Percentiles rank a stretch among this genome's conserved stretches.
These are phyloP conservation scores for Montipora efflorescens DNA, from an alignment of 64 coral and sea anemone genomes.

Conservation along the genomic window DNA sequence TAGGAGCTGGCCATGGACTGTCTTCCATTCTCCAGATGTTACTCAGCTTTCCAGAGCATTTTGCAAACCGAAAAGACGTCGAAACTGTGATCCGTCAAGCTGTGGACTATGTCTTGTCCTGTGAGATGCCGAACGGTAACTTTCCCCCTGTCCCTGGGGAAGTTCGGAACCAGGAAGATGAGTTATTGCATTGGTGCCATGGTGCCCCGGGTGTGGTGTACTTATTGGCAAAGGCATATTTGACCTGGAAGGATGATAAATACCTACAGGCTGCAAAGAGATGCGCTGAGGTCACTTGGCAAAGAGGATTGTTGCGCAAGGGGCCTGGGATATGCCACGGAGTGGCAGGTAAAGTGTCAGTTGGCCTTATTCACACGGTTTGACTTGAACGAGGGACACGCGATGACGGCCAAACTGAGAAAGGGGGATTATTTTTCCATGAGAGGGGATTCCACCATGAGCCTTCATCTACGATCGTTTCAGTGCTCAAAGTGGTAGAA, in stretches of 20 bases:
- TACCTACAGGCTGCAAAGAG: conserved; percentile 85
- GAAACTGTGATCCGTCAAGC: conserved; percentile 65
- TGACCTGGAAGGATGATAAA: conserved; percentile 90
- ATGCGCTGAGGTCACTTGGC: conserved; percentile 89
- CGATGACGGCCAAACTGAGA: no score
- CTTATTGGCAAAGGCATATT: conserved; percentile 89
- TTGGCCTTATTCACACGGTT: no score
- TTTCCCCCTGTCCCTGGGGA: conserved; percentile 83
- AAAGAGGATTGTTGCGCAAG: conserved; percentile 82
- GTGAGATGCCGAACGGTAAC: conserved; percentile 75
- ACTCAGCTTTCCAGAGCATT: conserved; percentile 84
- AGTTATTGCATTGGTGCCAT: conserved; percentile 97
- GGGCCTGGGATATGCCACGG: conserved; percentile 99
- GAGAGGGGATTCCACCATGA: no score
- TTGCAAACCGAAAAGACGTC: conserved; percentile 70
- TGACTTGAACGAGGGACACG: no score
- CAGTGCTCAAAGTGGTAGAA: no score
- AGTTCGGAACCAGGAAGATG: conserved; percentile 31
- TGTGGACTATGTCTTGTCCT: conserved; percentile 67
- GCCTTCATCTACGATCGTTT: no score
- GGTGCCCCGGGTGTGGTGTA: conserved; percentile 95
- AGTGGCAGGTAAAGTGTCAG: conserved; percentile 71
- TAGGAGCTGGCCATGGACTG: conserved; percentile 94
- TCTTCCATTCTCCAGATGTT: conserved; percentile 90
- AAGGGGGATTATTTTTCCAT: no score